These are phyloP conservation scores for Verasper variegatus DNA, from an alignment of 2,113 vertebrate genomes.

Conservation along the genomic window DNA sequence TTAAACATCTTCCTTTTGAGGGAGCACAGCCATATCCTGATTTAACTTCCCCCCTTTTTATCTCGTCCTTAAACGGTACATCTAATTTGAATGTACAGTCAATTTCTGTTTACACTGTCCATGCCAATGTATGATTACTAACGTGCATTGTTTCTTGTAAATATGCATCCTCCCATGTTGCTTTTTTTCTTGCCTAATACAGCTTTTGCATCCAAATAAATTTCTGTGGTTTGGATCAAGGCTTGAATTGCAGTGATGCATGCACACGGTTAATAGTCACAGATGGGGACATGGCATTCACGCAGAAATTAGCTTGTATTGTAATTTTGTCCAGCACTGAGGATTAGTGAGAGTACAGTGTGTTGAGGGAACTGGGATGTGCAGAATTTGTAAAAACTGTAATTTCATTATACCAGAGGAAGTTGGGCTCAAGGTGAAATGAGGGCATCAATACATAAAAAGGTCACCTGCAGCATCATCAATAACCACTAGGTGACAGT, in stretches of 20 bases:
- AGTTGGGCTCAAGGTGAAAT: neutral
- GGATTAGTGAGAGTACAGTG: conserved; percentile 8
- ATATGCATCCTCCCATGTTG: conserved; percentile 73
- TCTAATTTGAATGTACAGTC: conserved; percentile 70
- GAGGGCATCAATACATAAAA: neutral
- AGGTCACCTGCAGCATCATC: conserved; percentile 1
- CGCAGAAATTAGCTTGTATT: neutral
- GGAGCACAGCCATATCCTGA: conserved; percentile 53
- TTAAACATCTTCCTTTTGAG: conserved; percentile 66
- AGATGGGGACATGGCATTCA: neutral
- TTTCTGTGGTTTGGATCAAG: conserved; percentile 78
- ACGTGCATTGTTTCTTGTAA: conserved; percentile 78
- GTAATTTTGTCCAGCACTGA: conserved; percentile 5
- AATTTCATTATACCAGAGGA: neutral
- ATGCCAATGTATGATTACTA: conserved; percentile 81
- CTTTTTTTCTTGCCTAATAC: conserved; percentile 68
- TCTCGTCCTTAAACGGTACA: conserved; percentile 58
- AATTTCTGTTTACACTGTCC: conserved; percentile 74
- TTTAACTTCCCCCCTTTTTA: conserved; percentile 14
- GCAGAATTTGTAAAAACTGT: conserved; percentile 1
- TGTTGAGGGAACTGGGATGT: conserved; percentile 37
- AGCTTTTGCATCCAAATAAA: conserved; percentile 82
- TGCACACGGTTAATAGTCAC: conserved; percentile 25
- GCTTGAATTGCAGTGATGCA: conserved; percentile 65
- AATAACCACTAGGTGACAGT: conserved; percentile 39